Evolutionary conservation across 2,888 invertebrate genomes (phyloP), one percentile per base, ranked within the genome.

Genomic region (Crossocerus cetratus): DNA sequence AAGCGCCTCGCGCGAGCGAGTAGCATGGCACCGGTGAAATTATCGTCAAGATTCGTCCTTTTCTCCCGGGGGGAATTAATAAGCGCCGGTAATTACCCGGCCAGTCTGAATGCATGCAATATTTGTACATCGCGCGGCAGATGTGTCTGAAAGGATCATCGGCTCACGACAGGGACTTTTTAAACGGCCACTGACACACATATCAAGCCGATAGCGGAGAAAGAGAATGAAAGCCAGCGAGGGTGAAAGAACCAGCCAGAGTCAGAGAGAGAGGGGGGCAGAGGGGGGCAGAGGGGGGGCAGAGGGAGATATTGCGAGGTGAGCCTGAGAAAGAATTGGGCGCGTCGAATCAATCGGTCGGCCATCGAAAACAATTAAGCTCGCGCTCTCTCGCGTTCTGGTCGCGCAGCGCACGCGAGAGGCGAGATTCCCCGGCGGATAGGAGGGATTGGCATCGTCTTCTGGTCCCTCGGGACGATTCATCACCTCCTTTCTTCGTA

Each of bases 311-410:
- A 22, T 18, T 32, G 20, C 32, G n/a, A 5, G 11, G 55, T 22
- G 14, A 16, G 1, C 11, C 0, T 21, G 49, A 14, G 57, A 63
- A 44, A 1, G 23, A 18, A 18, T 14, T 45, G 64, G 62, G 16
- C 70, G 65, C 55, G 55, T 65, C 74, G 76, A 68, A 71, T 74
- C 65, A 72, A 62, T 62, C 64, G 69, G 16, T 59, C 64, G 68
- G 22, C 53, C 56, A 60, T 74, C 65, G 74, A 65, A 74, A 72
- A 79, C 66, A 77, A 72, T 79, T 79, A 77, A 79, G 66, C 32
- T 32, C 32, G 32, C 63, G 23, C 18, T 59, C 54, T 59, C 54
- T 57, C 43, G 66, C 54, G 32, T 32, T 2, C 0, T 32, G 32
- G 32, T 32, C 32, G 49, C 49, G 49, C 49, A 49, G 32, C 49